Evolutionary conservation across 2,888 invertebrate genomes (phyloP).

Genomic region (Hypercompe scribonia): DNA sequence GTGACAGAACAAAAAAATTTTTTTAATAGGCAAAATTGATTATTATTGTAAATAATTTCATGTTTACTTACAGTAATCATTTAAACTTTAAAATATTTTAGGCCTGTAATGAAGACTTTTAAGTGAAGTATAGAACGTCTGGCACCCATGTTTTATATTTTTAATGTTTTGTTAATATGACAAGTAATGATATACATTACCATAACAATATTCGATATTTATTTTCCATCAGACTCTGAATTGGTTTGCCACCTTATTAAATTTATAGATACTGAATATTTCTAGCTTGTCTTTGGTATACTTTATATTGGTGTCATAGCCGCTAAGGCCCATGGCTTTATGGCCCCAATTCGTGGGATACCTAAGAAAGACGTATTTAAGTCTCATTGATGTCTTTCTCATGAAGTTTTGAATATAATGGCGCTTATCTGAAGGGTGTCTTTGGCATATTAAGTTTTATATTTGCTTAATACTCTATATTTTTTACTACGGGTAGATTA

Average conservation of each 20-base stretch:
- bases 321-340: constrained; percentile 43
- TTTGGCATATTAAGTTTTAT: constrained; percentile 57
- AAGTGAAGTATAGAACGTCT: no score
- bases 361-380: constrained; percentile 77
- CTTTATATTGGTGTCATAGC: neutral
- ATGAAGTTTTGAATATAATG: constrained; percentile 74
- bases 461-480: constrained; percentile 40
- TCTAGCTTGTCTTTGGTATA: neutral
- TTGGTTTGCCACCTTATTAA: neutral
- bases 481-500: neutral
- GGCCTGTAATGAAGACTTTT: neutral
- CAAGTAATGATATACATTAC: no score
- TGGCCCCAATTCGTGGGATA: constrained; percentile 58
- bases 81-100: neutral
- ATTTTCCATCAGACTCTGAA: no score
- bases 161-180: neutral
- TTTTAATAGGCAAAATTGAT: no score
- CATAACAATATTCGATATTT: no score
- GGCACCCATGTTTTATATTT: neutral
- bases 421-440: constrained; percentile 60
- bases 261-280: neutral
- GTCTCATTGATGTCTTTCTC: constrained; percentile 78
- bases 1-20: no score
- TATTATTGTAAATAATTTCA: no score
- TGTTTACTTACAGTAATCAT: no score